Evolutionary conservation across 2,888 invertebrate genomes (phyloP).

Genomic region (Lamproptera curius): DNA sequence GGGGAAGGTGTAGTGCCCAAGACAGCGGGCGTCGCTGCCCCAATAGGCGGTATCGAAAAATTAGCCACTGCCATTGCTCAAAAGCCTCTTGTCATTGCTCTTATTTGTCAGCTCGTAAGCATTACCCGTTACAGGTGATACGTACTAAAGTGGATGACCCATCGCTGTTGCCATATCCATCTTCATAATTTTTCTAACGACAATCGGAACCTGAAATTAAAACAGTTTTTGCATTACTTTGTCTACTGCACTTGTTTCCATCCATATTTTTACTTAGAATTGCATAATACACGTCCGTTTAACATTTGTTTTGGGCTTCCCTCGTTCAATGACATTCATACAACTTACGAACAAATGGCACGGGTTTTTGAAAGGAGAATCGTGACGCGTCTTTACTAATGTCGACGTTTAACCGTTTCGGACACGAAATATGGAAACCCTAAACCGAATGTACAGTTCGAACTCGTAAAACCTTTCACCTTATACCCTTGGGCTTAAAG

Average conservation of each 20-base stretch:
- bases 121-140: constrained; percentile 46
- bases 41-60: constrained; percentile 57
- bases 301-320: constrained; percentile 62
- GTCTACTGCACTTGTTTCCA: too few species aligned
- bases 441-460: constrained; percentile 30
- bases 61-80: constrained; percentile 68
- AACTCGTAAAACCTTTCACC: constrained; percentile 23
- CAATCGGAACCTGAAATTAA: constrained; percentile 61
- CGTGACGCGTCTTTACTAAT: constrained; percentile 52
- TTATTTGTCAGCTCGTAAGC: constrained; percentile 55
- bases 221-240: constrained; percentile 20
- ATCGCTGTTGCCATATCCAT: too few species aligned
- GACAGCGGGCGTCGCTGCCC: constrained; percentile 54
- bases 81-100: constrained; percentile 57
- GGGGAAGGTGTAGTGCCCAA: constrained; percentile 51
- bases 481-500: too few species aligned
- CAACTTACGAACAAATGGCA: constrained; percentile 66
- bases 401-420: constrained; percentile 47
- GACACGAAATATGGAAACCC: constrained; percentile 52
- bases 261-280: not conserved
- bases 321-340: constrained; percentile 66
- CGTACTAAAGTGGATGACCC: constrained; percentile 55
- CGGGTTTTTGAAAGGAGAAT: constrained; percentile 67
- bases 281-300: constrained; percentile 6
- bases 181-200: constrained; percentile 38